Percentiles rank a stretch among this genome's conserved stretches.
Conservation (phyloP, 30 jellyfish, hydroid and myxozoan species). For the Chrysaora quinquecirrha region DNA sequence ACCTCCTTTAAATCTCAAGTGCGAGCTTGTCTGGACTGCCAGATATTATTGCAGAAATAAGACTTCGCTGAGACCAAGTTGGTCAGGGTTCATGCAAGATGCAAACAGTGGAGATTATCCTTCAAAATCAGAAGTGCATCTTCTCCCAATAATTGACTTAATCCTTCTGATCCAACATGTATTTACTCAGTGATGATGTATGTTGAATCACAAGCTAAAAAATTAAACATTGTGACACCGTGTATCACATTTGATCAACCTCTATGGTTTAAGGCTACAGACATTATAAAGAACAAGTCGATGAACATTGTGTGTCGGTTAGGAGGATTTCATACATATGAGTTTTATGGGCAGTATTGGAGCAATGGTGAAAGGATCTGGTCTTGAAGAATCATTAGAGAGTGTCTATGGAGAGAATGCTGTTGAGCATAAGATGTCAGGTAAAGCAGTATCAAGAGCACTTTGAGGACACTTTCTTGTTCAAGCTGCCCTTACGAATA, state of each 20-base stretch:
- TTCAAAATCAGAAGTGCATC: slow-evolving; percentile 46
- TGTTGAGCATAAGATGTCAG: slow-evolving; percentile 32
- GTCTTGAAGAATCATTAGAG: slow-evolving; percentile 63
- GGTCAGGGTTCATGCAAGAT: slow-evolving; percentile 78
- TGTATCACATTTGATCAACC: slow-evolving; percentile 73
- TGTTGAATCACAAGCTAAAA: slow-evolving; percentile 32
- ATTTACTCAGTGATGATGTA: slow-evolving; percentile 37
- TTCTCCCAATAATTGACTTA: slow-evolving; percentile 57
- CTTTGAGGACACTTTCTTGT: slow-evolving; percentile 53
- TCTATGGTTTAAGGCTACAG: slow-evolving; percentile 59
- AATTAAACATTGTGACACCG: slow-evolving; percentile 29
- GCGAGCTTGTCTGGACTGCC: slow-evolving; percentile 46
- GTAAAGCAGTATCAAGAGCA: slow-evolving; percentile 69
- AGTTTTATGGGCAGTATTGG: slow-evolving; percentile 66
- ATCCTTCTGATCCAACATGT: slow-evolving; percentile 65
- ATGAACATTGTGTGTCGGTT: slow-evolving; percentile 54
- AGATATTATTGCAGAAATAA: slow-evolving; percentile 14
- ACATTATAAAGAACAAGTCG: slow-evolving; percentile 25
- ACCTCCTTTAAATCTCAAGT: slow-evolving; percentile 5
- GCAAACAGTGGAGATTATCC: slow-evolving; percentile 12
- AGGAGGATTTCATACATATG: slow-evolving; percentile 67
- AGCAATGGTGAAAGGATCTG: slow-evolving; percentile 59
- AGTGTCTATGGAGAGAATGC: slow-evolving; percentile 57
- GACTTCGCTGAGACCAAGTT: slow-evolving; percentile 56
- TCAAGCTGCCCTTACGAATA: slow-evolving; percentile 26